phyloP scores from a whole-genome alignment of 2,888 invertebrate genomes.

The Leptothorax acervorum region DNA sequence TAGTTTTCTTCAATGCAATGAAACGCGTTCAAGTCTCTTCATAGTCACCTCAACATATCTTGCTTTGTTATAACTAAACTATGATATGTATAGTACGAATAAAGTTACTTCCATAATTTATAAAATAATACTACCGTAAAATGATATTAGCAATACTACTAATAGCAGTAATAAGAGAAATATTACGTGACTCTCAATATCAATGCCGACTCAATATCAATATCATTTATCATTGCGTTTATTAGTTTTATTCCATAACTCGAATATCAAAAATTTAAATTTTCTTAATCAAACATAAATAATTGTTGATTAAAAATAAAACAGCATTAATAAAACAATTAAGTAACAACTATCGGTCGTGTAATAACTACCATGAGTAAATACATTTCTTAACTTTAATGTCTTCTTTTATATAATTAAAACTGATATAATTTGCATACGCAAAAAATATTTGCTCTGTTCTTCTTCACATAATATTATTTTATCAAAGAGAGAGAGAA shows the following conservation, averaged over 20 bases:
- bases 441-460: neutral
- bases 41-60: neutral
- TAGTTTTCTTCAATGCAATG: constrained; percentile 23
- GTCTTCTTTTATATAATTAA: neutral
- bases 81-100: neutral
- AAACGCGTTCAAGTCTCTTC: constrained; percentile 3
- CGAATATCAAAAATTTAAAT: constrained; percentile 50
- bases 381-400: neutral
- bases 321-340: neutral
- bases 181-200: constrained; percentile 55
- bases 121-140: neutral
- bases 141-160: neutral
- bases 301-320: neutral
- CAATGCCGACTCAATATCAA: constrained; percentile 36
- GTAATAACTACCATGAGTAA: neutral
- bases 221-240: constrained; percentile 59
- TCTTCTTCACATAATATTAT: neutral
- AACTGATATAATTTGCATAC: neutral
- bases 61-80: neutral
- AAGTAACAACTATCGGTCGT: neutral
- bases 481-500: neutral
- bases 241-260: constrained; percentile 63
- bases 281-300: constrained; percentile 48
- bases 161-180: constrained; percentile 56
- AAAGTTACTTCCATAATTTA: neutral